Percentiles rank a stretch among this genome's conserved stretches.
phyloP scores from a whole-genome alignment of 2,888 invertebrate species.

The Meganola albula region DNA sequence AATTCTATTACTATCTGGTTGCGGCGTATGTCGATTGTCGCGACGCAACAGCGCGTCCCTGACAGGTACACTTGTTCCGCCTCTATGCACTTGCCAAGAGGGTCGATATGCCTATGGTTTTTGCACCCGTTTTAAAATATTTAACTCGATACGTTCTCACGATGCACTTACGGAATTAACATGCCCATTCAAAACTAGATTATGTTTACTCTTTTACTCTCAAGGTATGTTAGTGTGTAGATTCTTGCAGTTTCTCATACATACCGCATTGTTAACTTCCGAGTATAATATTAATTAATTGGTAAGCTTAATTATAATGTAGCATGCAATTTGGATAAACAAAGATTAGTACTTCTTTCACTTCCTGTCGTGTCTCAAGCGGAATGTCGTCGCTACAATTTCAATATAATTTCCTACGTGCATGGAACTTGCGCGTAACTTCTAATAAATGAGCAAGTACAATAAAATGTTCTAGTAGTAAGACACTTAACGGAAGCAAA shows the following conservation, averaged over 20 bases:
- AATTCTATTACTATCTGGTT: too few species aligned
- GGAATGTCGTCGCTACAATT: too few species aligned
- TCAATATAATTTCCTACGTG: too few species aligned
- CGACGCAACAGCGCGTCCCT: too few species aligned
- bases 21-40: too few species aligned
- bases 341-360: too few species aligned
- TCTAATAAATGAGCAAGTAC: conserved; percentile 5
- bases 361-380: too few species aligned
- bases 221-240: conserved; percentile 21
- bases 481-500: conserved; percentile 59
- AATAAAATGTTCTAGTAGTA: too few species aligned
- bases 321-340: too few species aligned
- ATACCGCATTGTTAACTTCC: conserved; percentile 19
- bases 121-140: conserved; percentile 64
- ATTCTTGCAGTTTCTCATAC: conserved; percentile 22
- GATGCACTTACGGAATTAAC: conserved; percentile 48
- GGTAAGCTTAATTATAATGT: too few species aligned
- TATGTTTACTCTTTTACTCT: conserved; percentile 34
- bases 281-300: conserved; percentile 14
- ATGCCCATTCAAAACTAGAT: conserved; percentile 43
- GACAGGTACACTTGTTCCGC: conserved; percentile 69
- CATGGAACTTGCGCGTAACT: too few species aligned
- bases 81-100: conserved; percentile 71
- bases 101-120: conserved; percentile 61
- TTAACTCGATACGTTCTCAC: conserved; percentile 59